Evolutionary conservation across 2,888 invertebrate genomes (phyloP), one percentile per base, ranked within the genome.

Genomic region (Conistra vaccinii): DNA sequence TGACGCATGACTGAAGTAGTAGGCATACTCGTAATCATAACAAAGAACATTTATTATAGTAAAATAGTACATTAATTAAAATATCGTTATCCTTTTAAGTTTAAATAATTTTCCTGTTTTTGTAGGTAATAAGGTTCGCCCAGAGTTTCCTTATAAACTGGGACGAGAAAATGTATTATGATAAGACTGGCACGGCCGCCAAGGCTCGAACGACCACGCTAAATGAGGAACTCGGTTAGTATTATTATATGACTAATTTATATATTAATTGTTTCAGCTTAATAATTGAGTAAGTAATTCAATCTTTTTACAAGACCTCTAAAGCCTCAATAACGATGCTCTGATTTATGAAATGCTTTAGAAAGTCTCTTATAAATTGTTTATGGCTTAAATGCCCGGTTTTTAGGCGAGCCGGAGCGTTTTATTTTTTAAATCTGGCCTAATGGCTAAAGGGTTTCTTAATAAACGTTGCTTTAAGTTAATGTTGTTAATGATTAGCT

Each of bases 81-180:
- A 35, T 32, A 35, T 35, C 4, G 5, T 12, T 1, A n/a, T 2
- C 9, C 2, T 4, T 48, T 20, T 26, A 35, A 9, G 35, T 53
- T 76, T 42, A 12, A 48, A 66, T 57, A 42, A 42, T 23, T 83
- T 72, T 79, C 62, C 71, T 85, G 71, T 79, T 76, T 79, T 97
- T 97, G 35, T 97, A 99, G 97, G 98, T 99, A 81, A 99, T 99
- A 93, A 98, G 99, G 91, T 99, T 99, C 94, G 98, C 98, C 91
- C 99, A 99, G 96, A 99, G 99, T 96, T 98, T 99, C 96, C 98
- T 99, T 93, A 99, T 99, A 92, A 99, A 99, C 97, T 99, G 99
- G 99, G 99, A 99, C 96, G 98, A 98, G 92, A 98, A 99, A 96
- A 99, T 99, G 99, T 99, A 98, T 96, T 98, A 99, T 94, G 98